Evolutionary conservation across 2,888 invertebrate species (phyloP), one percentile per base, ranked within the genome.

Genomic region (Rhamnusium bicolor): DNA sequence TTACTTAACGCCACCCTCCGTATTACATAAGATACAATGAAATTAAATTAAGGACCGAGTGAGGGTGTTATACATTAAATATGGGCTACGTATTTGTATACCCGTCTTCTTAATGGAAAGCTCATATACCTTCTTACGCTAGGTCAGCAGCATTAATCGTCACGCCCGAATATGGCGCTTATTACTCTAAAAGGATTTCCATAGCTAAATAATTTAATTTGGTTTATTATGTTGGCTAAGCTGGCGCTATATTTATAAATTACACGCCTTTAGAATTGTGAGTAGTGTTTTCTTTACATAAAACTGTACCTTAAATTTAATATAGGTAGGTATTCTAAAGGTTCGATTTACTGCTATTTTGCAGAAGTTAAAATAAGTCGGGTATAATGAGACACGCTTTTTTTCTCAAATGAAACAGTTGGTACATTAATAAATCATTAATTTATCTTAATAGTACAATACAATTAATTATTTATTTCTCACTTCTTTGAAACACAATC

Each of bases 41-140:
- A 49, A 63, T 61, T 61, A 61, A 40, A 61, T 61, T 61, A 40
- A 63, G 24, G 63, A 19, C 63, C 24, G 47, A 14, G 24, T 49
- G 14, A 51, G 63, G 63, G 21, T 49, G 49, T 63, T 51, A 49
- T 49, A 63, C 49, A 49, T 63, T 63, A 63, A 63, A 63, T 63
- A 63, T 49, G 63, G 49, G 63, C 8, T 24, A 14, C 49, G 63
- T 24, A 63, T 63, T 63, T 49, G 63, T 49, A 18, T 27, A 21
- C 18, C 46, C 61, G 19, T 49, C 8, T 16, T 21, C 16, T 63
- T 63, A 63, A 63, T 63, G 49, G 63, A 49, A 27, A 49, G 63
- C n/a, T 27, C 63, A 24, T 49, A 63, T 21, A 16, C 63, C 49
- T 49, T 63, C 46, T 49, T 49, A 49, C 8, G 24, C 63, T 27